Conservation (phyloP, 2,797 vertebrate species). For the Hapalemur alaotrensis region DNA sequence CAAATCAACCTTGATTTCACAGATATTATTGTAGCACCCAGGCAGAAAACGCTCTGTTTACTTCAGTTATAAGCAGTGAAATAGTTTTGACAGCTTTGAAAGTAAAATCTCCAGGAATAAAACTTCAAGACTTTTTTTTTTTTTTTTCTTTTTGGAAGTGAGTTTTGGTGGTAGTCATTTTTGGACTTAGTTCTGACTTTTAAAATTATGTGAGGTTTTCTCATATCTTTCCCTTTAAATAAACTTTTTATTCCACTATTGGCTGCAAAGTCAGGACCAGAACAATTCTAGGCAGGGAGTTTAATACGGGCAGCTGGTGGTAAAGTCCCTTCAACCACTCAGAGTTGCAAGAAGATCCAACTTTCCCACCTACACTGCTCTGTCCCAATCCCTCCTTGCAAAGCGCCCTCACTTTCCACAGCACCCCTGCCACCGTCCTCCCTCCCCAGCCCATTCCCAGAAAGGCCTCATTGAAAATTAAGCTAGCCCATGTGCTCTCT, state of each 20-base stretch:
- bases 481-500: neutral
- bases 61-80: constrained; percentile 12
- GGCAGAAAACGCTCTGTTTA: constrained; percentile 45
- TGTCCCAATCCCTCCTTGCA: neutral
- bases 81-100: constrained; percentile 13
- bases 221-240: neutral
- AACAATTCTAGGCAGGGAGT: neutral
- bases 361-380: neutral
- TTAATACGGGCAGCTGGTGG: neutral
- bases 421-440: rapidly evolving
- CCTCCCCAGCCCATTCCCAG: neutral
- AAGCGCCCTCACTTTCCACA: no score
- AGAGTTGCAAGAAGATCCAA: neutral
- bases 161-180: neutral
- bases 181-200: neutral
- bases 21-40: neutral
- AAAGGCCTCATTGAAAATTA: neutral
- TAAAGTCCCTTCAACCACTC: neutral
- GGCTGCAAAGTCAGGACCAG: neutral
- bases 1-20: constrained; percentile 14
- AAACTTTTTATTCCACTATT: neutral
- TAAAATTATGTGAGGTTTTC: neutral
- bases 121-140: constrained; percentile 3
- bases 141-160: neutral
- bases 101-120: constrained; percentile 18